Evolutionary conservation across 2,113 vertebrate genomes (phyloP), one percentile per base, ranked within the genome.

Genomic region (Suricata suricatta): DNA sequence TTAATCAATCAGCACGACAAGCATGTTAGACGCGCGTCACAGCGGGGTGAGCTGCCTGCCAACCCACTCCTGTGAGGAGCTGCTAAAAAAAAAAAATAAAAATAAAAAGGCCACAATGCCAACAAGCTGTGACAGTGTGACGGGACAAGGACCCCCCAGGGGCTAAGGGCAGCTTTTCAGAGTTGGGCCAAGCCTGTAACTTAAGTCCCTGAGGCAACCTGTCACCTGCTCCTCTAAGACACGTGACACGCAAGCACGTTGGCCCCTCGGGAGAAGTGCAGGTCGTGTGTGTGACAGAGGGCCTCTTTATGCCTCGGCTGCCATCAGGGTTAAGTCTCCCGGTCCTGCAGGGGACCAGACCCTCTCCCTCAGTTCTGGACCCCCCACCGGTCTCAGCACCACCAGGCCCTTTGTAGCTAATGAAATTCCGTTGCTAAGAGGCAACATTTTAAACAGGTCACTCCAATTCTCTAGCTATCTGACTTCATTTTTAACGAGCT

Each of bases 1-100:
- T 97, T 93, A 94, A 98, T 86, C 98, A 96, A 35, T 88, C 95
- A 50, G 95, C 10, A 0, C 1, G 7, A 86, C 44, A 25, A 38
- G 14, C 8, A 57, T 92, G 90, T 96, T 88, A 77, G 81, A 84
- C 23, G 13, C 66, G 1, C 13, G 3, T 94, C 64, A 2, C 94
- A 82, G 77, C 27, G 7, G 87, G 95, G 38, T 25, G 1, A 87
- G 89, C 83, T 93, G 89, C 60, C 83, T 95, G 95, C 93, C 93
- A 93, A 97, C 88, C 12, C 0, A 7, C 88, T 85, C 74, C 6
- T 29, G 3, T 64, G 87, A 97, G 31, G 38, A 92, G 60, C 91
- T 52, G 82, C n/a, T 19, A 27, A 54, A 63, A 90, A 82, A 79
- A 64, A 27, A 72, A 60, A 50, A 25, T n/a, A n/a, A n/a, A n/a